Percentiles rank a stretch among this genome's conserved stretches.
Evolutionary conservation across 2,888 invertebrate species (phyloP).

Genomic region (Troides aeacus): DNA sequence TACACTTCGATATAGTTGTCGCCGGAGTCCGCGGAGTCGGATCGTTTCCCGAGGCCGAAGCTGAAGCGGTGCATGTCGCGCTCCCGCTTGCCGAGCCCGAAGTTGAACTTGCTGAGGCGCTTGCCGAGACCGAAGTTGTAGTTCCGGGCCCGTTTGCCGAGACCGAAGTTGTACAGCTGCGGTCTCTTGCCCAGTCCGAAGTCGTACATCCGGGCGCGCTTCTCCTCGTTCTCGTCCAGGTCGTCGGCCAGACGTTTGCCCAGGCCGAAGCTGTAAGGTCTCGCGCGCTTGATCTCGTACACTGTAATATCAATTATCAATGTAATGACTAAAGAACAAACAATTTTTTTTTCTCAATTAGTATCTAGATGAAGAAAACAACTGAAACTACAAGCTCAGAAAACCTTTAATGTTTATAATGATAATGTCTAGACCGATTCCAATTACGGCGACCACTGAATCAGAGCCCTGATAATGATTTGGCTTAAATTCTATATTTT

Average conservation of each 20-base stretch:
- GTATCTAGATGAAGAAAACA: too few relatives aligned
- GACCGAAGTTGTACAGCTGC: constrained; percentile 72
- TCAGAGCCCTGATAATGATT: too few relatives aligned
- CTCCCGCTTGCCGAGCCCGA: constrained; percentile 80
- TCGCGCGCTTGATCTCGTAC: constrained; percentile 77
- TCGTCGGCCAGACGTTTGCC: constrained; percentile 80
- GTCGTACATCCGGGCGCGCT: constrained; percentile 65
- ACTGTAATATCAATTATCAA: constrained; percentile 41
- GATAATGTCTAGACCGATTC: too few relatives aligned
- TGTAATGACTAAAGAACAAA: not conserved
- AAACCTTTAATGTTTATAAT: too few relatives aligned
- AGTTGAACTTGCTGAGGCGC: constrained; percentile 76
- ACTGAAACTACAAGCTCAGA: too few relatives aligned
- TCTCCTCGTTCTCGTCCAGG: constrained; percentile 55
- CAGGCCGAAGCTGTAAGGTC: constrained; percentile 85
- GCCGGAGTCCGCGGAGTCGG: constrained; percentile 56
- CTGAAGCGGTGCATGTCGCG: constrained; percentile 73
- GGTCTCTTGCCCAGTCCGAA: constrained; percentile 72
- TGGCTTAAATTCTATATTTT: too few relatives aligned
- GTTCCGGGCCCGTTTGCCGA: constrained; percentile 68
- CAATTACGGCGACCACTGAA: too few relatives aligned
- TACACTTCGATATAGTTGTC: constrained; percentile 61
- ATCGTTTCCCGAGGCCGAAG: constrained; percentile 80
- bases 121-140: constrained; percentile 82
- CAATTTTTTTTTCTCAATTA: too few relatives aligned